Evolutionary conservation across 2,888 invertebrate species (phyloP).

Genomic region (Ophion costatus): DNA sequence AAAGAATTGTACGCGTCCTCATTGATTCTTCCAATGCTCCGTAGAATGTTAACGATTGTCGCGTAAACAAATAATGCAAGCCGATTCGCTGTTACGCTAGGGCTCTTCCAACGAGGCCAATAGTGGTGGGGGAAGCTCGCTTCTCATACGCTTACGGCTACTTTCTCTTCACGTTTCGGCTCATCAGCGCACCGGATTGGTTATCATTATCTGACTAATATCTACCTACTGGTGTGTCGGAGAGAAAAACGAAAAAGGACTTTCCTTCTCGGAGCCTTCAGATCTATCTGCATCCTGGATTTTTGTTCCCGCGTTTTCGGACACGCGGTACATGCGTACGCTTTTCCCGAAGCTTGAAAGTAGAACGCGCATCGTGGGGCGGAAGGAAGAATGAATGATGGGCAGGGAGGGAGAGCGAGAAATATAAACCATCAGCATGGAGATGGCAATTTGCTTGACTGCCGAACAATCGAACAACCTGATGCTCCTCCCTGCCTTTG

Average conservation of each 20-base stretch:
- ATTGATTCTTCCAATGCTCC: no score
- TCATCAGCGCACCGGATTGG: no score
- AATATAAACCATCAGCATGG: constrained; percentile 32
- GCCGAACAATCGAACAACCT: constrained; percentile 65
- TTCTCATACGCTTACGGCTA: no score
- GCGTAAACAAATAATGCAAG: no score
- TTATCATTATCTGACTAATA: neutral
- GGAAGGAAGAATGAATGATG: constrained; percentile 28
- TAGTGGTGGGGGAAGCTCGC: no score
- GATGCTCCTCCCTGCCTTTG: constrained; percentile 48
- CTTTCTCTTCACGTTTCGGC: no score
- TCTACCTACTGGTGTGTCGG: neutral
- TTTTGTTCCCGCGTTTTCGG: neutral
- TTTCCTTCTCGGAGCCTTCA: neutral
- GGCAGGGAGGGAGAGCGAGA: constrained; percentile 15
- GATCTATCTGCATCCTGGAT: neutral
- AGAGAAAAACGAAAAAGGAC: neutral
- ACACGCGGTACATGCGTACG: neutral
- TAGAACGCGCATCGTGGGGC: constrained; percentile 18
- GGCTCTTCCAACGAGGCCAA: no score
- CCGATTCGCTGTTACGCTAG: no score
- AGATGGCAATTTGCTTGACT: constrained; percentile 46
- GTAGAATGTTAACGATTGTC: no score
- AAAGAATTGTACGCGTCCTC: no score
- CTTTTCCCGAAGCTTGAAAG: neutral